Conservation (phyloP, 2,113 vertebrate species). For the Gorilla gorilla region DNA sequence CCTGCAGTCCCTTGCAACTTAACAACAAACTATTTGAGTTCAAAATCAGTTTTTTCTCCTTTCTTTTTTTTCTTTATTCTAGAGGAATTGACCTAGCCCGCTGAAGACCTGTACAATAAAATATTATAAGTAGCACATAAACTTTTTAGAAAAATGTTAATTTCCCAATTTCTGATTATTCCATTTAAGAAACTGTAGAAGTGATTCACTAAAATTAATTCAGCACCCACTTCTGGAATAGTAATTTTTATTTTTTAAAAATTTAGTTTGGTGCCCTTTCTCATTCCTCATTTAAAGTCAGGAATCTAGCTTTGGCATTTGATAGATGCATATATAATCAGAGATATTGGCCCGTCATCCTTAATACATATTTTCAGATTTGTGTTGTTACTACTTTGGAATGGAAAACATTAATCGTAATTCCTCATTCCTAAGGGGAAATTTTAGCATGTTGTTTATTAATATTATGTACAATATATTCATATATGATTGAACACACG, state of each 20-base stretch:
- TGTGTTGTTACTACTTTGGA: not conserved
- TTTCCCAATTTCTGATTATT: slow-evolving; percentile 11
- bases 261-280: not conserved
- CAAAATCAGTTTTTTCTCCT: not conserved
- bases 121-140: not conserved
- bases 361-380: not conserved
- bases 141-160: slow-evolving; percentile 6
- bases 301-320: not conserved
- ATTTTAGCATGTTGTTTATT: not conserved
- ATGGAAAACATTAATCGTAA: not conserved
- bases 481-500: not conserved
- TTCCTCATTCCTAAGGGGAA: not conserved
- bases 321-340: not conserved
- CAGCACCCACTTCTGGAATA: not conserved
- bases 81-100: not conserved
- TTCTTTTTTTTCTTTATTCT: not conserved
- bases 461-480: too few species aligned
- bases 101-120: not conserved
- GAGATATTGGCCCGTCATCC: not conserved
- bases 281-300: not conserved
- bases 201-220: not conserved
- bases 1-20: not conserved
- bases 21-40: not conserved
- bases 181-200: slow-evolving; percentile 37
- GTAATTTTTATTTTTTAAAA: slow-evolving; percentile 6